Evolutionary conservation across 2,888 invertebrate genomes (phyloP), one percentile per base, ranked within the genome.

Genomic region (Pammene fasciana): DNA sequence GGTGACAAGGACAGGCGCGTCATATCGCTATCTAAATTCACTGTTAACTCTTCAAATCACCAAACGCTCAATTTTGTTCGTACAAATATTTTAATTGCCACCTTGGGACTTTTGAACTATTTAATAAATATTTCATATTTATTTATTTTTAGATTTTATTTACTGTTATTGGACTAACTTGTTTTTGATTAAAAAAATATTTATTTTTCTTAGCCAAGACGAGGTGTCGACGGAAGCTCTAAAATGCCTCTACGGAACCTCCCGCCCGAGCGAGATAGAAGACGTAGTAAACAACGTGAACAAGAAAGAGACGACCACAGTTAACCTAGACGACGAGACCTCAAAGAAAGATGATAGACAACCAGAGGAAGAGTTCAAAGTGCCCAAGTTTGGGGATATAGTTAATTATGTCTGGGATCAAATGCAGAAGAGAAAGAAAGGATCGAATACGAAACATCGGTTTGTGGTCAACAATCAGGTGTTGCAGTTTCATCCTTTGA

Each of bases 331-430:
- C 67, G 87, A 87, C 45, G 92, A 78, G 73, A 78, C 88, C 0
- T 79, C 91, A 56, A 93, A 93, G 78, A 90, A 84, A 76, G 86
- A 86, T 73, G 84, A 86, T 72, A 85, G 82, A 55, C 74, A 80
- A 54, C 78, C 84, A 0, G 82, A 82, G 3, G 77, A 74, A 0
- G 82, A 86, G 59, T 83, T 95, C 16, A 88, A 93, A 72, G 92
- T 95, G 74, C 97, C 97, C 4, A 93, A 94, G 73, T 98, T 98
- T 78, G 92, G 94, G 7, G 94, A 95, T 26, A 94, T 97, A 80
- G 94, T 96, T 64, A 91, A 93, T 68, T 96, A 96, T 78, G 92
- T 97, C 8, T 93, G 95, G 87, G 94, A 94, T 62, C 94, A 95
- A 82, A 93, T 95, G 72, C 93, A 94, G 75, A 94, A 94, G 73